Percentiles rank a stretch among this genome's conserved stretches.
These are phyloP conservation scores for Lepus oiostolus DNA, from an alignment of 2,797 vertebrate species.

Conservation along the genomic window DNA sequence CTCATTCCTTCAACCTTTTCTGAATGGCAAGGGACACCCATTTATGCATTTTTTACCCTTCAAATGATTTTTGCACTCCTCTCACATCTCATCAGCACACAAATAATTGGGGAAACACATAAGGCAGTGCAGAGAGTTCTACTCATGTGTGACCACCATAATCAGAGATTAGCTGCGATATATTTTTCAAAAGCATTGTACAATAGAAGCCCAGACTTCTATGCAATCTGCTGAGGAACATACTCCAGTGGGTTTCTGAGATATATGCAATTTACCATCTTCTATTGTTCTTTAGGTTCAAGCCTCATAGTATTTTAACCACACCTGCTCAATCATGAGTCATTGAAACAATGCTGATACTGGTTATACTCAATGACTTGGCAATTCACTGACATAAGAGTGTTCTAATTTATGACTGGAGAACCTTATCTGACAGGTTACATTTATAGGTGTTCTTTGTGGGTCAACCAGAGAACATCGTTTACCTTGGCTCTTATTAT, in stretches of 20 bases:
- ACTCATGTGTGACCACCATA: constrained; percentile 16
- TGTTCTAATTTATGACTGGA: constrained; percentile 20
- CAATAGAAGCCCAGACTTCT: background rate
- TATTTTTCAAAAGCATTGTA: constrained; percentile 14
- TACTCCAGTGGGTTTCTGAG: constrained; percentile 31
- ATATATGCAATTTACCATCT: constrained; percentile 13
- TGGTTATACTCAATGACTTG: constrained; percentile 24
- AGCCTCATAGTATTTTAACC: constrained; percentile 25
- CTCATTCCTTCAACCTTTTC: constrained; percentile 50
- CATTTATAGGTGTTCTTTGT: constrained; percentile 15
- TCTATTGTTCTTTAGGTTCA: constrained; percentile 11
- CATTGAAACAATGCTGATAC: constrained; percentile 25
- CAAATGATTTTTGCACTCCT: background rate
- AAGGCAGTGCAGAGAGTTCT: constrained; percentile 11
- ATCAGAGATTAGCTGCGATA: background rate
- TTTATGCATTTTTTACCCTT: background rate
- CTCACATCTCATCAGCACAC: background rate
- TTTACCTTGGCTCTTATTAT: constrained; percentile 40
- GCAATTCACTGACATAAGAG: constrained; percentile 14
- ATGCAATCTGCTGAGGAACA: constrained; percentile 9
- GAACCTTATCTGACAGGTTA: constrained; percentile 13
- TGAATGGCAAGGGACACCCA: background rate
- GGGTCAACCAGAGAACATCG: constrained; percentile 30
- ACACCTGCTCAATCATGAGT: background rate
- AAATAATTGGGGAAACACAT: constrained; percentile 13